Percentiles rank a stretch among this genome's conserved stretches.
Evolutionary conservation across 1,140 invertebrate species (phyloP).

Genomic region (Bombus soroeensis): DNA sequence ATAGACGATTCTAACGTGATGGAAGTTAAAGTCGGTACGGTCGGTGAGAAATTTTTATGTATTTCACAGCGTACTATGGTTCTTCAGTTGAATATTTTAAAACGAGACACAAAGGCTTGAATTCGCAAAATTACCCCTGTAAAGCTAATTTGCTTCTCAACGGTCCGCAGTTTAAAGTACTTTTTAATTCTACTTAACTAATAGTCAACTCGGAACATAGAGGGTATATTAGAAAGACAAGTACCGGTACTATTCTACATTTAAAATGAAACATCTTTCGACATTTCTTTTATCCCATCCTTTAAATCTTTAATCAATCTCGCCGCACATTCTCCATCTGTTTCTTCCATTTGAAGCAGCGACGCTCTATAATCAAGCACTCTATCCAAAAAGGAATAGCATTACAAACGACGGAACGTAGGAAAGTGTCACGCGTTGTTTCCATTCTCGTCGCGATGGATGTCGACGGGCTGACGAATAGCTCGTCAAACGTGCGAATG

Average conservation of each 20-base stretch:
- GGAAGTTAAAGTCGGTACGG: not conserved
- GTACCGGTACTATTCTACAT: not conserved
- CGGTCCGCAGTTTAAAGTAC: not conserved
- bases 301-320: not conserved
- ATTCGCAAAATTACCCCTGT: not conserved
- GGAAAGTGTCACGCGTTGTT: too few species aligned
- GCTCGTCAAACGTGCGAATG: conserved; percentile 1
- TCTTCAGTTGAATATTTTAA: not conserved
- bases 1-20: not conserved
- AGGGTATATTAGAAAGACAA: not conserved
- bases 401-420: not conserved
- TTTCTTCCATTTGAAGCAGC: too few species aligned
- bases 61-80: not conserved
- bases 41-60: not conserved
- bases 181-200: not conserved
- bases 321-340: not conserved
- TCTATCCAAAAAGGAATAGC: not conserved
- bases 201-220: not conserved
- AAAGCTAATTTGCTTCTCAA: not conserved
- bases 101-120: not conserved
- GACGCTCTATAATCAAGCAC: not conserved
- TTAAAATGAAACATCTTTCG: not conserved
- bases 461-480: not conserved
- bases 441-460: not conserved
- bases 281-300: not conserved